Conservation (phyloP, 2,113 vertebrate species). For the Ceyx melanurus region DNA sequence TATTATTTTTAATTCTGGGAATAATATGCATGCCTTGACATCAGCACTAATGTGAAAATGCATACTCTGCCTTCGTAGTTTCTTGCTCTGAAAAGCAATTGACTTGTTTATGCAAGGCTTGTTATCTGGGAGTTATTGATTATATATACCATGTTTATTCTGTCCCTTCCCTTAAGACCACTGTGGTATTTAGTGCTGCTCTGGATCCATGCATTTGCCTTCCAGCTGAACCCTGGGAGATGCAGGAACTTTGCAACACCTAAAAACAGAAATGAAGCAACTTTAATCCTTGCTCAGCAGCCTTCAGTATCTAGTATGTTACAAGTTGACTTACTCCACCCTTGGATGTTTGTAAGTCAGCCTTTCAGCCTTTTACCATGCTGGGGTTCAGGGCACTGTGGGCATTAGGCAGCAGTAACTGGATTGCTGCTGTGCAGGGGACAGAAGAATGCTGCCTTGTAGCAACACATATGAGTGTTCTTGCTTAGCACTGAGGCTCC, state of each 20-base stretch:
- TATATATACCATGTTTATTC: not conserved
- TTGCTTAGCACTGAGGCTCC: not conserved
- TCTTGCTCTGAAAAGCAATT: not conserved
- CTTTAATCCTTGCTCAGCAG: not conserved
- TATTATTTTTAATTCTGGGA: not conserved
- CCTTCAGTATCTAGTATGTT: not conserved
- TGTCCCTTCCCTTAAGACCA: not conserved
- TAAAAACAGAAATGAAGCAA: not conserved
- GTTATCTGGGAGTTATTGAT: not conserved
- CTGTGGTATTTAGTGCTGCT: not conserved
- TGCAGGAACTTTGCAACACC: not conserved
- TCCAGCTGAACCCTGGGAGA: not conserved
- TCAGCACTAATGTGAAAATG: not conserved
- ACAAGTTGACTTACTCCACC: not conserved
- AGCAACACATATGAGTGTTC: not conserved
- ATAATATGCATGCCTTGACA: not conserved
- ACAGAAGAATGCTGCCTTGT: not conserved
- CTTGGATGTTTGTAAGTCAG: not conserved
- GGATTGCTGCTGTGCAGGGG: not conserved
- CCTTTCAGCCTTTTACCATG: not conserved
- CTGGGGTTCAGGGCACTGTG: accelerated
- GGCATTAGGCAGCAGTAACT: not conserved
- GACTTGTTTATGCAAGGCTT: not conserved
- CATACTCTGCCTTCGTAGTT: not conserved
- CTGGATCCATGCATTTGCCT: not conserved